Conservation (phyloP, 1,140 invertebrate species). For the Pogonognathellus flavescens region DNA sequence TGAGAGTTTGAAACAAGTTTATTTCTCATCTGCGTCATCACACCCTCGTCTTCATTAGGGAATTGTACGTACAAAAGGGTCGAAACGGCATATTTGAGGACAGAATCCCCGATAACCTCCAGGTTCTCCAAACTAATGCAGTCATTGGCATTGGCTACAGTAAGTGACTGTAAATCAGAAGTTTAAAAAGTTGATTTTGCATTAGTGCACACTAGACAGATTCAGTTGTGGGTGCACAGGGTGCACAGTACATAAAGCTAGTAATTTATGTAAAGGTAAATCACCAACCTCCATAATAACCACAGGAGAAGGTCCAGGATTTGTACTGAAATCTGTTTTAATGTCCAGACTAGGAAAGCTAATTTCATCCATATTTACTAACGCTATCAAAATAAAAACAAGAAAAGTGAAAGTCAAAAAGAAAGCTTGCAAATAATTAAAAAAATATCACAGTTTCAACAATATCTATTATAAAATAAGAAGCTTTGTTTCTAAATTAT, state of each 20-base stretch:
- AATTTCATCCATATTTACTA: neutral
- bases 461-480: too few relatives aligned
- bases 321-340: neutral
- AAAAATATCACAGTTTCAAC: too few relatives aligned
- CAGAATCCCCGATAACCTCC: slow-evolving; percentile 59
- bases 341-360: neutral
- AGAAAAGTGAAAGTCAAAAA: too few relatives aligned
- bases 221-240: too few relatives aligned
- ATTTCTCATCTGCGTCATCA: slow-evolving; percentile 33
- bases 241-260: too few relatives aligned
- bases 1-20: slow-evolving; percentile 54
- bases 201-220: too few relatives aligned
- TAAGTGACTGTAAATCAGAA: neutral
- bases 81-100: slow-evolving; percentile 50
- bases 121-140: slow-evolving; percentile 52
- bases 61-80: slow-evolving; percentile 42
- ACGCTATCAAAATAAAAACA: neutral
- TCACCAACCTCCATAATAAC: slow-evolving; percentile 10
- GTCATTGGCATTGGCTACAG: slow-evolving; percentile 22
- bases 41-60: slow-evolving; percentile 40
- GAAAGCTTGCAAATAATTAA: too few relatives aligned
- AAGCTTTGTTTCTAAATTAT: too few relatives aligned
- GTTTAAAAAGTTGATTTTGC: too few relatives aligned
- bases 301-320: neutral
- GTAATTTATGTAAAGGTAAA: neutral